Evolutionary conservation across 2,888 invertebrate species (phyloP), one percentile per base, ranked within the genome.

Genomic region (Cheilosia vulpina): DNA sequence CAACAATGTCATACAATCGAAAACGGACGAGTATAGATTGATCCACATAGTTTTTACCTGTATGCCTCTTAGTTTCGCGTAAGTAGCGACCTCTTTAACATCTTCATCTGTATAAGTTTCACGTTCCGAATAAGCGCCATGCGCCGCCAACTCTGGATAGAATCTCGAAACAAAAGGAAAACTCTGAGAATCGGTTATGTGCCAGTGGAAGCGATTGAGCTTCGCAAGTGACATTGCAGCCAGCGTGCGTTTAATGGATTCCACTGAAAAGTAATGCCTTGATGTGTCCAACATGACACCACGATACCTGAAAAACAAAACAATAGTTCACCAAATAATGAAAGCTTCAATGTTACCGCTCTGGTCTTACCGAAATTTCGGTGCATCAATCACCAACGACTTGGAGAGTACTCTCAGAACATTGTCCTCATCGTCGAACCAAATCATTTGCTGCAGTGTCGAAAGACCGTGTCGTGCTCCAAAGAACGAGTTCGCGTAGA

Each of bases 141-240:
- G 95, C 87, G 95, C 94, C 0, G 96, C 95, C 90, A 97, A 93
- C 90, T 96, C 95, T 0, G 97, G 97, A 69, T 95, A 95, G 85
- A 94, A 93, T 27, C 94, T 94, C 4, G 97, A 94, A 85, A 95
- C 94, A 90, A 97, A 95, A 0, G 98, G 98, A 92, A 98, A 98
- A 87, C 98, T 97, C 91, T 98, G 98, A 15, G 98, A 97, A 91
- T 98, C 98, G 5, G 96, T 96, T 38, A 96, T 93, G 89, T 97
- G 97, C 98, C 98, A 98, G 90, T 98, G 98, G 90, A 98, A 96
- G 2, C 97, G 96, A 92, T 98, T 98, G 87, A 98, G 92, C 92
- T 98, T 98, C 89, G 95, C 95, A 57, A 96, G 95, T 0, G 96
- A 95, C 98, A 98, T 98, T 2, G 96, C 98, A 79, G 97, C 95